Conservation (phyloP, 2,888 invertebrate species). For the Cephus nigrinus region DNA sequence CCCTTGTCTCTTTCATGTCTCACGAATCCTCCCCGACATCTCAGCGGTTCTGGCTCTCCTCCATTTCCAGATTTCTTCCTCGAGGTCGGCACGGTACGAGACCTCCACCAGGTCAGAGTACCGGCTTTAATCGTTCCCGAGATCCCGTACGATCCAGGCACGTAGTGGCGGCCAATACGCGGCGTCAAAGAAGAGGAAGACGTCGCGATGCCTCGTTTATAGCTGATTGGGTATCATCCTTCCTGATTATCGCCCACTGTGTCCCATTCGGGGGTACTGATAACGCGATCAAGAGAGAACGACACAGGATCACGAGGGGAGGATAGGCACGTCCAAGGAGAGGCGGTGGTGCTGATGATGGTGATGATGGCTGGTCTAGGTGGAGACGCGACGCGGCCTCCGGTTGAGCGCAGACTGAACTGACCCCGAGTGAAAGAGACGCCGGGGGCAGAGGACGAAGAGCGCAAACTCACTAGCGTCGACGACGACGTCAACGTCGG, state of each 20-base stretch:
- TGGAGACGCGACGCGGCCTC: conserved; percentile 40
- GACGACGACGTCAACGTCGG: conserved; percentile 23
- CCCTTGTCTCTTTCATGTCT: conserved; percentile 59
- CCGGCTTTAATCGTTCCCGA: conserved; percentile 1
- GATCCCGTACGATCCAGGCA: neutral
- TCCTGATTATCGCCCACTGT: neutral
- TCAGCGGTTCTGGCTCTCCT: conserved; percentile 39
- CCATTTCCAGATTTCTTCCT: conserved; percentile 32
- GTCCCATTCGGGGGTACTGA: neutral
- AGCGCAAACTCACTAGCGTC: conserved; percentile 9
- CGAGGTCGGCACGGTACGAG: conserved; percentile 22
- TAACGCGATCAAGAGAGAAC: neutral
- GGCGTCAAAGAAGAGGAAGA: neutral
- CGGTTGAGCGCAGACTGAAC: conserved; percentile 58
- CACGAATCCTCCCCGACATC: conserved; percentile 51
- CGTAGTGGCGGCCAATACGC: neutral
- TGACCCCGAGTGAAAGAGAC: conserved; percentile 44
- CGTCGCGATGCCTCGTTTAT: neutral
- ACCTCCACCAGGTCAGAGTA: neutral
- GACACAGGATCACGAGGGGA: neutral
- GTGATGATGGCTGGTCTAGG: conserved; percentile 30
- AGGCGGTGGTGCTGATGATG: conserved; percentile 12
- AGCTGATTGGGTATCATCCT: neutral
- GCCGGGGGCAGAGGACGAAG: conserved; percentile 19
- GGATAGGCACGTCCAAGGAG: neutral